Evolutionary conservation across 2,888 invertebrate genomes (phyloP), one percentile per base, ranked within the genome.

Genomic region (Chloromyia formosa): DNA sequence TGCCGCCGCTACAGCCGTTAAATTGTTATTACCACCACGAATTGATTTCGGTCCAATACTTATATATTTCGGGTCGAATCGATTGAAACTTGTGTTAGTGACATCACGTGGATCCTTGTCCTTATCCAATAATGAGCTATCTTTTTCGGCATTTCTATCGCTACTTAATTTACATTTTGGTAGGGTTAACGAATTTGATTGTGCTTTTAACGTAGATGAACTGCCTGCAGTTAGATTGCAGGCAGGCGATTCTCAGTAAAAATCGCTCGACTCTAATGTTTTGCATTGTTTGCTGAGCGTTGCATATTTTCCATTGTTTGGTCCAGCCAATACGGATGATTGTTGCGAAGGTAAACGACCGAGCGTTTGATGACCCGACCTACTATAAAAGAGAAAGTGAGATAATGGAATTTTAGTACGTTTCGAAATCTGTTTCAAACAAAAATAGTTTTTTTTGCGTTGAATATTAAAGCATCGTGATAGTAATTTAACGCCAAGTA

Each of bases 241-340:
- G 86, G 86, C 86, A 85, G 85, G 85, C 85, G 86, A 86, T 88
- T 93, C 94, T 95, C 94, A 95, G 94, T 96, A 96, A 88, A 95
- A 96, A 88, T 95, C 95, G 83, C 91, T 94, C 81, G 94, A 92
- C 88, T 95, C 95, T 74, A 95, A 89, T 82, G 95, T 95, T 89
- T 95, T 96, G 92, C 95, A 96, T 88, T 95, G 95, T 88, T 95
- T 95, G 92, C 94, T 95, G 86, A 95, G 89, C 86, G 95, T 95
- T 86, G 95, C 94, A 90, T 95, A 95, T 90, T 96, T 95, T 83
- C 91, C 92, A 87, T 92, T 91, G 87, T 93, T 91, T 80, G 90
- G 90, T 80, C 90, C 90, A 56, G 82, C 80, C 82, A 88, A 79
- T 83, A 88, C 85, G 78, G 87, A 86, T 77, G 87, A 86, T 77